These are phyloP conservation scores for Physocephala rufipes DNA, from an alignment of 2,888 invertebrate species.

Conservation along the genomic window DNA sequence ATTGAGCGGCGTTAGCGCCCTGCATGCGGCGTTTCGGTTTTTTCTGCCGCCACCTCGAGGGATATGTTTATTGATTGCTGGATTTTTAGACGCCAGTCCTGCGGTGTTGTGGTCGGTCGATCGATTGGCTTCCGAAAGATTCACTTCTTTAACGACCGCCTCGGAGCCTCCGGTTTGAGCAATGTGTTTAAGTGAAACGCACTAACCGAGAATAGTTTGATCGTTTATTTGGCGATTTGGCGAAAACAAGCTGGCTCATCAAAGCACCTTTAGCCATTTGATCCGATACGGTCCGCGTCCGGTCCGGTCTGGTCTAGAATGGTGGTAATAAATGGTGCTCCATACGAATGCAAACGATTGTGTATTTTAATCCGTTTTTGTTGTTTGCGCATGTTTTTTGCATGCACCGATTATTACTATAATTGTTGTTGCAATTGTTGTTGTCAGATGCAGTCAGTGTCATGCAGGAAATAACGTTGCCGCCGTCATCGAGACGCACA, in stretches of 20 bases:
- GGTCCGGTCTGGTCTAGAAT: background rate
- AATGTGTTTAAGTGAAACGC: background rate
- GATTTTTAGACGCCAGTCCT: slow-evolving; percentile 43
- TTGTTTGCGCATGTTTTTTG: background rate
- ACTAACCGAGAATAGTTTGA: background rate
- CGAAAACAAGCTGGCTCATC: background rate
- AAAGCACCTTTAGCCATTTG: too few species aligned
- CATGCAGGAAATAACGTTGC: background rate
- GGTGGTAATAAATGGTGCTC: background rate
- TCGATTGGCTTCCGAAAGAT: slow-evolving; percentile 6
- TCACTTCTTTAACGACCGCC: background rate
- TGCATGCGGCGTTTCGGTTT: slow-evolving; percentile 58
- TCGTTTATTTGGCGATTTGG: slow-evolving; percentile 1
- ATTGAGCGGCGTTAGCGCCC: slow-evolving; percentile 43
- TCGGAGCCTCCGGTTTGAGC: background rate
- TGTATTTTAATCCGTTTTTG: background rate
- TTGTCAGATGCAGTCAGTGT: background rate
- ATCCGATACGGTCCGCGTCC: too few species aligned
- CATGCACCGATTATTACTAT: too few species aligned
- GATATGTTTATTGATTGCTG: slow-evolving; percentile 49
- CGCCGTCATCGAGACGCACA: slow-evolving; percentile 6
- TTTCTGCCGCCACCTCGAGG: slow-evolving; percentile 56
- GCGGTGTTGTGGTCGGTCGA: slow-evolving; percentile 40
- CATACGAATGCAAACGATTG: background rate
- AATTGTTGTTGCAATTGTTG: too few species aligned